phyloP scores from a whole-genome alignment of 1,140 invertebrate genomes.

The Formica exsecta region DNA sequence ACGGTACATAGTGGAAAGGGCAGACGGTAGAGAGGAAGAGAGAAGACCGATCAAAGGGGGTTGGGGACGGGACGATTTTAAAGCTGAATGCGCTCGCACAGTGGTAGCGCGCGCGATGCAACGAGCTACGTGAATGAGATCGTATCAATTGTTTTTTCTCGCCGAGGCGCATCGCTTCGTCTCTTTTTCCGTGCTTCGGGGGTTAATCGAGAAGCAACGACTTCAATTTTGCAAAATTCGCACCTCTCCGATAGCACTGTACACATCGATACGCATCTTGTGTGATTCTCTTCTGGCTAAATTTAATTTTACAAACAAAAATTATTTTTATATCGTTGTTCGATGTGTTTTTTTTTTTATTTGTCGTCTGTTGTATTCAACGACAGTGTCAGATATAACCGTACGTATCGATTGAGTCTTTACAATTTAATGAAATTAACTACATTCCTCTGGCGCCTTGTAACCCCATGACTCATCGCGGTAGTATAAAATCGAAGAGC shows the following conservation, averaged over 20 bases:
- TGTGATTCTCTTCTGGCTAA: not conserved
- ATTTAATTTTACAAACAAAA: conserved; percentile 17
- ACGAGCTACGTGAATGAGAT: conserved; percentile 76
- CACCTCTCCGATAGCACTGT: conserved; percentile 43
- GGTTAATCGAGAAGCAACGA: conserved; percentile 76
- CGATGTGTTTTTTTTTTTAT: not conserved
- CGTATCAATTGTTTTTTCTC: conserved; percentile 79
- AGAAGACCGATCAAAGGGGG: conserved; percentile 26
- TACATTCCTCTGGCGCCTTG: conserved; percentile 48
- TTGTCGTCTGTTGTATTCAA: not conserved
- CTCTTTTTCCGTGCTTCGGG: conserved; percentile 64
- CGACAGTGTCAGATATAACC: not conserved
- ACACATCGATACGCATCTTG: conserved; percentile 41
- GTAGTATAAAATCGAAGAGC: conserved; percentile 72
- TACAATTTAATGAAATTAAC: conserved; percentile 58
- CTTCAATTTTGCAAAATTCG: conserved; percentile 74
- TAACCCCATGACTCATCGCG: conserved; percentile 47
- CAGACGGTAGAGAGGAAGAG: conserved; percentile 21
- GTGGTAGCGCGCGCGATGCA: conserved; percentile 59
- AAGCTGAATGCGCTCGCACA: conserved; percentile 72
- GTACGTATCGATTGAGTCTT: conserved; percentile 27
- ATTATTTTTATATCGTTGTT: not conserved
- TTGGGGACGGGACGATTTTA: conserved; percentile 70
- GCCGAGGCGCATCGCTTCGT: conserved; percentile 62
- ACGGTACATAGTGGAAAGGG: not conserved